Evolutionary conservation across 1,140 invertebrate species (phyloP).

Genomic region (Trissolcus basalis): DNA sequence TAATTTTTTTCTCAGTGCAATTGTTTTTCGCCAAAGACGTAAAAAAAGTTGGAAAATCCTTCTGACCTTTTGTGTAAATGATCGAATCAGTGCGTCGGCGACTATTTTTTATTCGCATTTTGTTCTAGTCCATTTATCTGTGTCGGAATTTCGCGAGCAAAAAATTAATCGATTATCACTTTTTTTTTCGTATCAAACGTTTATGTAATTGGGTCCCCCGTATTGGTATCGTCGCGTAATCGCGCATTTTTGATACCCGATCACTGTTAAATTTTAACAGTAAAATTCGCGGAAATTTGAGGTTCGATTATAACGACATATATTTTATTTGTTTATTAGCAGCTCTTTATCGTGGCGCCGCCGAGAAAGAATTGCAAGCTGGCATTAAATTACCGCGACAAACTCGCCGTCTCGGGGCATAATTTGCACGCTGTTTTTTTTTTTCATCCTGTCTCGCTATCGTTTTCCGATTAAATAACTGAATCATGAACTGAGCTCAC

Average conservation of each 20-base stretch:
- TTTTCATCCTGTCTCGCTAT: no score
- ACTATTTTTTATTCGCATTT: neutral
- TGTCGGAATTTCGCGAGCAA: neutral
- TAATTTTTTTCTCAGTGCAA: no score
- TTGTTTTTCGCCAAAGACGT: no score
- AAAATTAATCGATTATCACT: neutral
- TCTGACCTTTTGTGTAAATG: neutral
- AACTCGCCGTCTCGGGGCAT: neutral
- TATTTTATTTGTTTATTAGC: slow-evolving; percentile 51
- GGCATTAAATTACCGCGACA: slow-evolving; percentile 36
- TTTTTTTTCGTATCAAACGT: neutral
- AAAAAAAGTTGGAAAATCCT: neutral
- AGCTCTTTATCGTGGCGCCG: slow-evolving; percentile 34
- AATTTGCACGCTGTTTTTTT: slow-evolving; percentile 9
- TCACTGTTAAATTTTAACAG: slow-evolving; percentile 28
- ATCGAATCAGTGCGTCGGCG: no score
- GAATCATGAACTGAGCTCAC: no score
- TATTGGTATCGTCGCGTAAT: slow-evolving; percentile 23
- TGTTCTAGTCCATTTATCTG: slow-evolving; percentile 3
- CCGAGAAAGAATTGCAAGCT: slow-evolving; percentile 20
- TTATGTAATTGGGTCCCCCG: slow-evolving; percentile 28
- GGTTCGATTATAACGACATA: slow-evolving; percentile 39
- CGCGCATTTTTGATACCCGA: slow-evolving; percentile 27
- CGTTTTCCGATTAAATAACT: neutral
- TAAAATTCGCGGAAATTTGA: slow-evolving; percentile 30